Evolutionary conservation across 2,113 vertebrate genomes (phyloP).

Genomic region (Tragelaphus buxtoni): DNA sequence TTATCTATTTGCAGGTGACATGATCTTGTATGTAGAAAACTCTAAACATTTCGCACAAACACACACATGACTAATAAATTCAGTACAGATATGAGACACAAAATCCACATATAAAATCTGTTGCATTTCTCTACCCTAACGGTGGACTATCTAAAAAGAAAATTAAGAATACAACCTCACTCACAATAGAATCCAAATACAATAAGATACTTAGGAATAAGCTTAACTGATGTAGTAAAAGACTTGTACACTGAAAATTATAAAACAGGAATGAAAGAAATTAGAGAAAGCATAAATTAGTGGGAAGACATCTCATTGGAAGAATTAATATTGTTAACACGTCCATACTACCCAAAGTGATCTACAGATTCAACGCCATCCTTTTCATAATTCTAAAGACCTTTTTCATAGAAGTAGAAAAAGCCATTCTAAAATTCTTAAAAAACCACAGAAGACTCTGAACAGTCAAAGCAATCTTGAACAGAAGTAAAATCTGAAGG

Average conservation of each 20-base stretch:
- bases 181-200: background rate
- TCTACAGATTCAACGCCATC: background rate
- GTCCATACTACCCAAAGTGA: no score
- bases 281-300: background rate
- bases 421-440: no score
- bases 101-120: background rate
- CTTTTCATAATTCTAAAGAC: background rate
- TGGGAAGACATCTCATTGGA: background rate
- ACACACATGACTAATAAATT: background rate
- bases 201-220: background rate
- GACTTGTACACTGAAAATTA: background rate
- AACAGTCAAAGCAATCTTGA: background rate
- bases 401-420: background rate
- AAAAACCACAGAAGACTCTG: background rate
- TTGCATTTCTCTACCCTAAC: background rate
- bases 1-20: background rate
- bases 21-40: background rate
- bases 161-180: background rate
- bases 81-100: background rate
- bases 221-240: background rate
- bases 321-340: background rate
- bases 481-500: background rate
- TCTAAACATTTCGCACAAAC: background rate
- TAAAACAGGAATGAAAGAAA: background rate
- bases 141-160: background rate